Base-by-base conservation (phyloP, 2,797 vertebrate genomes). In the Thalassophryne amazonica region DNA sequence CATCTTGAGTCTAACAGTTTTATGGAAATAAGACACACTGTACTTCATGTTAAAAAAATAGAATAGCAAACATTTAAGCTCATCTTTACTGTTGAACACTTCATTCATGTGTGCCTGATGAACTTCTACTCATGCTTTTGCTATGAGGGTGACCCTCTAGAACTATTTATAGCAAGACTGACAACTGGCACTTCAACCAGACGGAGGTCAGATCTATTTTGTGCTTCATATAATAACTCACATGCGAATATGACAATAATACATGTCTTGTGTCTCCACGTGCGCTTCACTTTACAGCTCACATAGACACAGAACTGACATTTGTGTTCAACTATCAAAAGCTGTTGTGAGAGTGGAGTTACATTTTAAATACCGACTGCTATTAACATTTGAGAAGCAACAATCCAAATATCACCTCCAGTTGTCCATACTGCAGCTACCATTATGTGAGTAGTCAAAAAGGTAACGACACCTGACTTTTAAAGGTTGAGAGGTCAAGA, bases 401-500 rank as follows among this genome's bases (percentile, higher is more conserved):
- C 25, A 38, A 37, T 31, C 55, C 22, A 76, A 67, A 74, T 77
- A 66, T 57, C 54, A 68, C 46, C 53, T 33, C 15, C 46, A 22
- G 15, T 19, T 40, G 27, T 5, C 46, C 34, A 17, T n/a, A 9
- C 46, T 18, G 13, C 30, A 36, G 41, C 41, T 27, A 30, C 40
- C 40, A 13, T 67, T 78, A 60, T 69, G 55, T 49, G 71, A 70
- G 66, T 71, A 48, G 31, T 24, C 41, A 49, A 63, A 71, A 70
- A 63, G 49, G 52, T 60, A 62, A 76, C 68, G 62, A 73, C 73
- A 37, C 50, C 55, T 86, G 83, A 73, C 81, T 83, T 90, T 88
- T 85, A 86, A 87, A 85, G 69, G 72, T n/a, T 10, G 14, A 83
- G 28, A 66, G 83, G 84, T 89, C 77, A 79, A 64, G n/a, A n/a